Percentiles rank a stretch among this genome's conserved stretches.
Evolutionary conservation across 2,888 invertebrate species (phyloP).

Genomic region (Drosophila conformis): DNA sequence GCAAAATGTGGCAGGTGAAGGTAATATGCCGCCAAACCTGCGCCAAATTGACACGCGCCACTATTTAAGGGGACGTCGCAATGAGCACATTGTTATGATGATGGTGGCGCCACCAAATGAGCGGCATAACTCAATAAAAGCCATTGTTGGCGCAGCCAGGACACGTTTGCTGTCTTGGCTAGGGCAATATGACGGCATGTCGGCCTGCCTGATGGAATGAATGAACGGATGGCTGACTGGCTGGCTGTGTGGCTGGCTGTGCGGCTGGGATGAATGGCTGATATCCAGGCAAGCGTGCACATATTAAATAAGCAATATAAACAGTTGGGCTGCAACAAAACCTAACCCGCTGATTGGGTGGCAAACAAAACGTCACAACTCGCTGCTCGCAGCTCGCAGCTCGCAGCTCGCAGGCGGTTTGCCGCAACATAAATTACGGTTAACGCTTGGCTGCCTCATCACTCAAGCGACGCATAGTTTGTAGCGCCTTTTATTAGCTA

Average conservation of each 20-base stretch:
- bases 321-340: conserved; percentile 57
- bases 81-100: conserved; percentile 76
- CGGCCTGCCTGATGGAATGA: conserved; percentile 21
- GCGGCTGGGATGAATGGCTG: conserved; percentile 17
- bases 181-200: conserved; percentile 5
- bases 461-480: conserved; percentile 74
- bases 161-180: conserved; percentile 6
- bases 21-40: conserved; percentile 54
- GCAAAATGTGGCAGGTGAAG: conserved; percentile 38
- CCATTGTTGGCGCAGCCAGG: conserved; percentile 61
- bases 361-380: conserved; percentile 6
- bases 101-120: conserved; percentile 72
- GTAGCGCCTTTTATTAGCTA: conserved; percentile 76
- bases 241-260: conserved; percentile 1
- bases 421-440: conserved; percentile 80
- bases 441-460: conserved; percentile 79
- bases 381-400: conserved; percentile 1
- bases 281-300: conserved; percentile 73
- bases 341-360: conserved; percentile 61
- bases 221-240: conserved; percentile 10
- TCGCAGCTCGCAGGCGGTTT: conserved; percentile 43
- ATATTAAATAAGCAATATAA: conserved; percentile 81
- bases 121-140: conserved; percentile 80
- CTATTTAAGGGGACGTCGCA: conserved; percentile 71
- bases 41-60: conserved; percentile 77